Conservation (phyloP, 1,140 invertebrate species). For the Hylaeus anthracinus region DNA sequence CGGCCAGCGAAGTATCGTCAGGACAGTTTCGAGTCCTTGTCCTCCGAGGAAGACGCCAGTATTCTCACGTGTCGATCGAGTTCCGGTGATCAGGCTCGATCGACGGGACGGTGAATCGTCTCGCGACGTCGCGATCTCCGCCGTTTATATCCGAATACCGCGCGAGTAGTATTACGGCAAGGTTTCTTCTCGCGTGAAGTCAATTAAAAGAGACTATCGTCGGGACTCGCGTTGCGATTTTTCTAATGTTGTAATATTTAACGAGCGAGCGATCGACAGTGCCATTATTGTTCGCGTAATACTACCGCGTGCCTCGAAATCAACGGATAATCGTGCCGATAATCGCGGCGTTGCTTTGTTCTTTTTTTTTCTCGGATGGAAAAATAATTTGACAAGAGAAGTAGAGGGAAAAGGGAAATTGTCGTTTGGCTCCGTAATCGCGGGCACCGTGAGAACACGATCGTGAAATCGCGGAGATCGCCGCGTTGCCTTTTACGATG, state of each 20-base stretch:
- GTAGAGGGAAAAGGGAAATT: background rate
- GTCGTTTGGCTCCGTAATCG: background rate
- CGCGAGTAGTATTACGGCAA: constrained; percentile 54
- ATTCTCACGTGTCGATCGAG: background rate
- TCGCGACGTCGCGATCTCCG: constrained; percentile 69
- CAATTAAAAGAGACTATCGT: constrained; percentile 69
- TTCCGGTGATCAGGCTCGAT: constrained; percentile 46
- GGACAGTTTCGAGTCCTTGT: background rate
- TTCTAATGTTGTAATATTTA: constrained; percentile 69
- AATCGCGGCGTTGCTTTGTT: background rate
- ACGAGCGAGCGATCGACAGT: constrained; percentile 66
- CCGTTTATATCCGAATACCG: constrained; percentile 57
- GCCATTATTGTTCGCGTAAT: constrained; percentile 66
- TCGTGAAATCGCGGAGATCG: constrained; percentile 73
- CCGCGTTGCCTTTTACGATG: constrained; percentile 35
- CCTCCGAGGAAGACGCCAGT: background rate
- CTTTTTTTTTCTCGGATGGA: too few species aligned
- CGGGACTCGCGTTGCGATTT: constrained; percentile 63
- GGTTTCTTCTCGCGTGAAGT: constrained; percentile 65
- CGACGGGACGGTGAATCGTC: constrained; percentile 32
- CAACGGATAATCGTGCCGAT: background rate
- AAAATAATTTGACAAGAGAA: background rate
- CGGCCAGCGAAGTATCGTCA: too few species aligned
- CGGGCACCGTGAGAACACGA: background rate
- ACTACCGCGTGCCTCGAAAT: constrained; percentile 60